Evolutionary conservation across 2,888 invertebrate genomes (phyloP).

Genomic region (Parnassius orleans): DNA sequence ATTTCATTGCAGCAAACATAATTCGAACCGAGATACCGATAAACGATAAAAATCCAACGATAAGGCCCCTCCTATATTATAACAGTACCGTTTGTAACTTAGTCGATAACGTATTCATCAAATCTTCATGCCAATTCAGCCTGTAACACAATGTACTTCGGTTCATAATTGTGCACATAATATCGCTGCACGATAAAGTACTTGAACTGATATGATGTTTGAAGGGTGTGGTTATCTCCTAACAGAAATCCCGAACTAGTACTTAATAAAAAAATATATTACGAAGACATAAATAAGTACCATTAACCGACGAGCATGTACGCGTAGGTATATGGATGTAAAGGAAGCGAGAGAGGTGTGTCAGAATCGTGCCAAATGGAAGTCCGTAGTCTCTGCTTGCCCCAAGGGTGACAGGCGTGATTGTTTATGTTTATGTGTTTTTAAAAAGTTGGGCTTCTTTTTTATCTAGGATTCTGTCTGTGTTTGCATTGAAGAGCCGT

Average conservation of each 20-base stretch:
- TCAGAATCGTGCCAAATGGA: no score
- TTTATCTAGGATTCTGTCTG: no score
- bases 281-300: no score
- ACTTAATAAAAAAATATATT: no score
- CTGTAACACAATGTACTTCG: background rate
- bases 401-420: no score
- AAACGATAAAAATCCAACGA: conserved; percentile 15
- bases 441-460: no score
- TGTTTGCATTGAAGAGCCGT: no score
- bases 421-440: no score
- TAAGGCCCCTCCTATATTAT: conserved; percentile 17
- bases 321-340: no score
- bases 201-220: conserved; percentile 7
- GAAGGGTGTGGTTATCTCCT: conserved; percentile 21
- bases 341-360: no score
- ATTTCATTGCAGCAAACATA: conserved; percentile 6
- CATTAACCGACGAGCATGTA: no score
- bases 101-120: conserved; percentile 1
- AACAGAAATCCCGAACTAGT: background rate
- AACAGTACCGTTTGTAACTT: conserved; percentile 2
- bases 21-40: conserved; percentile 12
- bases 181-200: conserved; percentile 6
- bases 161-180: background rate
- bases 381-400: no score
- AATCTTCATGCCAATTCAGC: background rate